Conservation (phyloP, 2,113 vertebrate species). For the Eptesicus fuscus region DNA sequence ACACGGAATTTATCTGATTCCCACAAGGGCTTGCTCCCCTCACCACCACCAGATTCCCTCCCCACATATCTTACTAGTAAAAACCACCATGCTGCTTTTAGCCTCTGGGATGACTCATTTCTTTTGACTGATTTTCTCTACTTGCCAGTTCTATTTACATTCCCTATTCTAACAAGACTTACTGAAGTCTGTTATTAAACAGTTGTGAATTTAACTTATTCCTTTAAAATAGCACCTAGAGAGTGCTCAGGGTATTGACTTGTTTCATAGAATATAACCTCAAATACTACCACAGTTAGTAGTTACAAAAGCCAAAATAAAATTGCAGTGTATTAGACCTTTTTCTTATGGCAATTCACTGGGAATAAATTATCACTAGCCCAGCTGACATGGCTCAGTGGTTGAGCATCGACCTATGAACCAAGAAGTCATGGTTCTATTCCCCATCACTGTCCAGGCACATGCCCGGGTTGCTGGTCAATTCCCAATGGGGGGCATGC, state of each 20-base stretch:
- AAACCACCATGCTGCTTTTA: background rate
- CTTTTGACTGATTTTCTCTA: slow-evolving; percentile 31
- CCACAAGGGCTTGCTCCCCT: background rate
- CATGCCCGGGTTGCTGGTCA: no score
- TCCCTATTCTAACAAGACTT: slow-evolving; percentile 40
- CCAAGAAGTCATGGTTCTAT: no score
- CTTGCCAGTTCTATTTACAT: slow-evolving; percentile 47
- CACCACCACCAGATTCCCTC: background rate
- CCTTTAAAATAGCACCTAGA: slow-evolving; percentile 58
- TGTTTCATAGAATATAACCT: slow-evolving; percentile 60
- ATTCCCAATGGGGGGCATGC: no score
- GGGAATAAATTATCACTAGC: slow-evolving; percentile 12
- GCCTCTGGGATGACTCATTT: background rate
- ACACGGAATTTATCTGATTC: background rate
- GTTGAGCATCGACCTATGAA: no score
- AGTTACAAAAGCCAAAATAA: slow-evolving; percentile 37
- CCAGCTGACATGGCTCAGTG: no score
- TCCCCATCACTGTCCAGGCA: no score
- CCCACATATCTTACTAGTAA: background rate
- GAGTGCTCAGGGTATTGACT: slow-evolving; percentile 47
- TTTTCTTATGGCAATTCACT: slow-evolving; percentile 33
- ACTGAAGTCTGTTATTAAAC: slow-evolving; percentile 48
- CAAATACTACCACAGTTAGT: slow-evolving; percentile 30
- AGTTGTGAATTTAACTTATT: slow-evolving; percentile 35
- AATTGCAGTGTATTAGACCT: background rate